phyloP scores from a whole-genome alignment of 1,140 invertebrate species.

The Pseudomyrmex pallidus region DNA sequence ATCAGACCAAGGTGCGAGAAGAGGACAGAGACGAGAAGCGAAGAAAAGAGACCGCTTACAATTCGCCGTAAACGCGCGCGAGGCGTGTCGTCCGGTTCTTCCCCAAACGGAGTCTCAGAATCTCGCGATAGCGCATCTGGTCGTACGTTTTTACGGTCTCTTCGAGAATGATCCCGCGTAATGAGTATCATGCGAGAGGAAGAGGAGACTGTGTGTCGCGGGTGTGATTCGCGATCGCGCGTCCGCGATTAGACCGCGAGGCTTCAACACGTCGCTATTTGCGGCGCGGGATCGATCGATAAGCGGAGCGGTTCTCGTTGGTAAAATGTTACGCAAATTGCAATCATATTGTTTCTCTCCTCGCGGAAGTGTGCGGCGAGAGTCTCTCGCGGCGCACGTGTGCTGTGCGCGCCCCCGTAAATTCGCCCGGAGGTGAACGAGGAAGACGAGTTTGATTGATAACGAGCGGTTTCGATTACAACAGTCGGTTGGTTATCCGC shows the following conservation, averaged over 20 bases:
- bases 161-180: conserved; percentile 28
- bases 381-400: neutral
- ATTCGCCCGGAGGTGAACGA: conserved; percentile 1
- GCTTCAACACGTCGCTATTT: conserved; percentile 3
- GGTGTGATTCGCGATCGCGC: too few species aligned
- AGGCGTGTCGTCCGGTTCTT: conserved; percentile 41
- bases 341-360: conserved; percentile 48
- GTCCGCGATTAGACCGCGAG: too few species aligned
- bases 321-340: conserved; percentile 51
- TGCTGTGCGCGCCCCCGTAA: neutral
- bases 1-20: neutral
- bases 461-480: conserved; percentile 34
- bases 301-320: neutral
- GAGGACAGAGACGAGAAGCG: neutral
- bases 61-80: conserved; percentile 44
- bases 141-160: neutral
- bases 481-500: neutral
- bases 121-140: conserved; percentile 56
- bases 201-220: neutral
- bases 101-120: conserved; percentile 31
- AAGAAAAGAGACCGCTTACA: conserved; percentile 18
- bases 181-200: conserved; percentile 16
- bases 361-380: conserved; percentile 11
- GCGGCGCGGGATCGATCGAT: conserved; percentile 40
- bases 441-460: conserved; percentile 26